phyloP scores from a whole-genome alignment of 2,888 invertebrate genomes.

The Pollenia amentaria region DNA sequence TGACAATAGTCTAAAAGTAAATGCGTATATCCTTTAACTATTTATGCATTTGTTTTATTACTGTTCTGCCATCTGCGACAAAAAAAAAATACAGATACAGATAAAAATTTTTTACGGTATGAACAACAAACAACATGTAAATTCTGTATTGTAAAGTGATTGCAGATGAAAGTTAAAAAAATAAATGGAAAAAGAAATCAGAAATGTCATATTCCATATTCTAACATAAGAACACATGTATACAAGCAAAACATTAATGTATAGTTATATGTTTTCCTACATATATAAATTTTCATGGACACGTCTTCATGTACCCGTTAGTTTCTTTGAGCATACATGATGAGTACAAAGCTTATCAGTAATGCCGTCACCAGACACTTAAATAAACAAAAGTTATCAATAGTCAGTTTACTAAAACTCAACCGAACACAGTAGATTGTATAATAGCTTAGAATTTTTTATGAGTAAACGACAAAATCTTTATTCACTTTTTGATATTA shows the following conservation, averaged over 20 bases:
- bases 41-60: conserved; percentile 36
- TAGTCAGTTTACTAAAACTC: too few species aligned
- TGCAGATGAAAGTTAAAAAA: conserved; percentile 20
- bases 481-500: too few species aligned
- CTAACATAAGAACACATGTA: conserved; percentile 1
- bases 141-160: conserved; percentile 14
- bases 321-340: not conserved
- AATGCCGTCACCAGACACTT: too few species aligned
- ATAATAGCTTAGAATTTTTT: too few species aligned
- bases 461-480: too few species aligned
- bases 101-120: not conserved
- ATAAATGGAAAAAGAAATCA: not conserved
- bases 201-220: conserved; percentile 23
- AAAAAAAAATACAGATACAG: not conserved
- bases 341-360: too few species aligned
- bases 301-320: not conserved
- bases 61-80: not conserved
- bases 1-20: conserved; percentile 48
- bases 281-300: not conserved
- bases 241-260: not conserved
- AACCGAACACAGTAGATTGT: too few species aligned
- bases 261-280: not conserved
- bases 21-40: conserved; percentile 46
- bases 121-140: not conserved
- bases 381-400: too few species aligned